Evolutionary conservation across 2,113 vertebrate species (phyloP).

Genomic region (Rhegmatorhina hoffmannsi): DNA sequence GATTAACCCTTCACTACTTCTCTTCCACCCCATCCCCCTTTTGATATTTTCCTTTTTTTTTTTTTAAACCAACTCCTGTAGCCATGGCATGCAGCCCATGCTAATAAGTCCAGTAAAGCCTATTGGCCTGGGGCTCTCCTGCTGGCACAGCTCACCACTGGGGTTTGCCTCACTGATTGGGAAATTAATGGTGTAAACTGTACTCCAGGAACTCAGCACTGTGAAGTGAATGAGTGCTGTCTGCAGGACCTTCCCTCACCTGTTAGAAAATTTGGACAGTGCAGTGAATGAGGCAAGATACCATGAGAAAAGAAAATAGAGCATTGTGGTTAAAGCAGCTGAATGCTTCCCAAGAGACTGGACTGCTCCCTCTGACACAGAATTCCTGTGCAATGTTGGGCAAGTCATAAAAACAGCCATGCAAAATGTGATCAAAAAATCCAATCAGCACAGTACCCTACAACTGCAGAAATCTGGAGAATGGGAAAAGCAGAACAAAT

Average conservation of each 20-base stretch:
- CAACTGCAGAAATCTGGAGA: background rate
- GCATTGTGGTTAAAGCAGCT: background rate
- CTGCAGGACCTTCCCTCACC: background rate
- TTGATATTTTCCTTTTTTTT: background rate
- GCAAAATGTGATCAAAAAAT: background rate
- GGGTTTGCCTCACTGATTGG: background rate
- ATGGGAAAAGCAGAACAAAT: background rate
- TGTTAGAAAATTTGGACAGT: background rate
- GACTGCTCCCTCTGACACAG: conserved; percentile 11
- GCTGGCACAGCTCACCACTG: background rate
- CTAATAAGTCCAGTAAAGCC: background rate
- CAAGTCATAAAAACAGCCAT: conserved; percentile 10
- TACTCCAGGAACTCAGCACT: background rate
- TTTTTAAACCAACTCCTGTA: background rate
- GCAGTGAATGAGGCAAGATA: background rate
- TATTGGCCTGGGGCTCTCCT: background rate
- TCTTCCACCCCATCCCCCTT: background rate
- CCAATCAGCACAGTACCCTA: background rate
- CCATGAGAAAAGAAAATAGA: background rate
- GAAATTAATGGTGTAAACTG: background rate
- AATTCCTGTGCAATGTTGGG: background rate
- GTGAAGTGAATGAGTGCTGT: background rate
- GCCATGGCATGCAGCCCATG: background rate
- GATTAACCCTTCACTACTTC: background rate
- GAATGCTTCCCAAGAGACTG: background rate